Base-by-base conservation (phyloP, 2,113 vertebrate genomes). In the Toxostoma redivivum region DNA sequence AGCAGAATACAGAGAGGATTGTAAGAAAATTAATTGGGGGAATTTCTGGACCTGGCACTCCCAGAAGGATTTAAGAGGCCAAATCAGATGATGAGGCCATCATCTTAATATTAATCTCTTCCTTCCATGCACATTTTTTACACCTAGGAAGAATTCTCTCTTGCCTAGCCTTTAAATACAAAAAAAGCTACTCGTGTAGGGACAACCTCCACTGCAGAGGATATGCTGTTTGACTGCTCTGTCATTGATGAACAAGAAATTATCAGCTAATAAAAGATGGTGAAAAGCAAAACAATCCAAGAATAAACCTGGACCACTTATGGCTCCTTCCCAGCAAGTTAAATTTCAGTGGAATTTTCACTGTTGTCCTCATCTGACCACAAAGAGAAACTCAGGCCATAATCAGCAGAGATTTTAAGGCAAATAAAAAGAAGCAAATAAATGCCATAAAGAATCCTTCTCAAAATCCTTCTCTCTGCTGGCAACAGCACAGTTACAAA, bases 51-150 rank as follows among this genome's bases (percentile, higher is more conserved):
- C 20, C n/a, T 80, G 74, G 25, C 82, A 66, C 4, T 4, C 57
- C 42, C 57, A 82, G 62, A 86, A 90, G 54, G 47, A 88, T 94
- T 92, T 72, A 57, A 70, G 71, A 96, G 74, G 58, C 79, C 86
- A 90, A 67, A 77, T 93, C 85, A 93, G 85, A 97, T 93, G 82
- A 95, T 1, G 1, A 92, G 58, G 35, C 62, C 65, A 72, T 93
- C 81, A 38, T 82, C 57, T 82, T 65, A 72, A 23, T 67, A 84
- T 81, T 64, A 93, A 85, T 94, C 45, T 30, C 40, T 95, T 96
- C 71, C 61, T 82, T 85, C 57, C 50, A 83, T 0, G 4, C 37
- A 71, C 37, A 80, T 82, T 86, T 86, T 82, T 65, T 31, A 88
- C 3, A n/a, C 65, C 28, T 35, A 58, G 24, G 44, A 89, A 89